Conservation (phyloP, 2,113 vertebrate genomes). For the Hippolais icterina region DNA sequence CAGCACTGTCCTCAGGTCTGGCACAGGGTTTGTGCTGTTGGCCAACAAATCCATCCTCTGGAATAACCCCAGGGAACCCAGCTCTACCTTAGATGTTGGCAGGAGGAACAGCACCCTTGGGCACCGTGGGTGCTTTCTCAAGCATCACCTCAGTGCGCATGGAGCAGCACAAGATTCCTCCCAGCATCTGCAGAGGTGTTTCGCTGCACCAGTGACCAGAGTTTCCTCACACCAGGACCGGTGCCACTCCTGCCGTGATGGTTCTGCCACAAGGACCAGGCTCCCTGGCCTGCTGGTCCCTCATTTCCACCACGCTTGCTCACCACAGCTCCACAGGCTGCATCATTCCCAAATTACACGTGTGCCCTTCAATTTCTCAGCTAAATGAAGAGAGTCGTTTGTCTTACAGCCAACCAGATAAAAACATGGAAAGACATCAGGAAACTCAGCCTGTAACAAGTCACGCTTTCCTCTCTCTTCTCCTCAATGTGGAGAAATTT, state of each 20-base stretch:
- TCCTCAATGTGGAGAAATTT: background rate
- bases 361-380: background rate
- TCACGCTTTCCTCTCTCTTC: background rate
- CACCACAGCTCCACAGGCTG: fast-evolving
- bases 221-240: background rate
- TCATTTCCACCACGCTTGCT: background rate
- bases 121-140: background rate
- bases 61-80: background rate
- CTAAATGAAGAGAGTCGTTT: background rate
- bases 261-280: fast-evolving
- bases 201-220: fast-evolving
- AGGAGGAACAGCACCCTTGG: background rate
- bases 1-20: background rate
- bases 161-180: background rate
- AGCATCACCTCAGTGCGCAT: background rate
- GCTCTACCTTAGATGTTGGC: fast-evolving
- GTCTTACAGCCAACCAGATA: background rate
- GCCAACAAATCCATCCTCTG: background rate
- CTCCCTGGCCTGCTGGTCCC: background rate
- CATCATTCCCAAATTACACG: fast-evolving
- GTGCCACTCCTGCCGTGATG: fast-evolving
- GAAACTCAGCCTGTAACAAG: background rate
- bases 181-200: background rate
- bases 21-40: background rate
- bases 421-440: background rate